Percentiles rank a stretch among this genome's conserved stretches.
These are phyloP conservation scores for Hippolais icterina DNA, from an alignment of 2,113 vertebrate species.

Conservation along the genomic window DNA sequence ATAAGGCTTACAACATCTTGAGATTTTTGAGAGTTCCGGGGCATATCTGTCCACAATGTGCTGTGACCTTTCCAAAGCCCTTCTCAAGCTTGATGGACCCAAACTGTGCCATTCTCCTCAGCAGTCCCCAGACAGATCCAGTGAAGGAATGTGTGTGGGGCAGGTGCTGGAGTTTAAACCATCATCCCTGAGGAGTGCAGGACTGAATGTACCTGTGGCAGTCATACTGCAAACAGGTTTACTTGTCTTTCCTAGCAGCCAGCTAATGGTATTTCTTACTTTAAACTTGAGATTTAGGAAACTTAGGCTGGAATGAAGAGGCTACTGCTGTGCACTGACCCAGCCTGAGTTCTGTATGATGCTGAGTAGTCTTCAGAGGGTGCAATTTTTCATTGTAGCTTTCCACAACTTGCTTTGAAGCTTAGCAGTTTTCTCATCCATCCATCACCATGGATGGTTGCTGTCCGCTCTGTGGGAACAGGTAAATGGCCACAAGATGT, in stretches of 20 bases:
- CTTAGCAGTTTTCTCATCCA: background rate
- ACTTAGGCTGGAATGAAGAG: background rate
- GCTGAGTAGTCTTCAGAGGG: background rate
- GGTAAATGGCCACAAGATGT: background rate
- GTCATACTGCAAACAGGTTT: background rate
- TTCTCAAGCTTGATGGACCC: background rate
- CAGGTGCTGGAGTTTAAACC: background rate
- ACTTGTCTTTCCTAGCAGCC: background rate
- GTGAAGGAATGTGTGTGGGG: fast-evolving
- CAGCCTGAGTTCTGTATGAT: background rate
- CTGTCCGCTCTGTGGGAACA: background rate
- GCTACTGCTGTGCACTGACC: background rate
- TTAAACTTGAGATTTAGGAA: background rate
- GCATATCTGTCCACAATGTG: background rate
- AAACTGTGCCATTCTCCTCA: background rate
- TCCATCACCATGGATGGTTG: background rate
- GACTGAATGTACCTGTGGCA: background rate
- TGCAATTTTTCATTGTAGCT: background rate
- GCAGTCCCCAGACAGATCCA: background rate
- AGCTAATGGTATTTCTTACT: background rate
- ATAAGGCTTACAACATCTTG: background rate
- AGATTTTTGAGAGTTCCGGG: background rate
- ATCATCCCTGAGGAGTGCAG: background rate
- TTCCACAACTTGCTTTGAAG: background rate
- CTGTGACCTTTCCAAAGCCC: background rate